Base-by-base conservation (phyloP, 2,113 vertebrate species). In the Xiphias gladius region DNA sequence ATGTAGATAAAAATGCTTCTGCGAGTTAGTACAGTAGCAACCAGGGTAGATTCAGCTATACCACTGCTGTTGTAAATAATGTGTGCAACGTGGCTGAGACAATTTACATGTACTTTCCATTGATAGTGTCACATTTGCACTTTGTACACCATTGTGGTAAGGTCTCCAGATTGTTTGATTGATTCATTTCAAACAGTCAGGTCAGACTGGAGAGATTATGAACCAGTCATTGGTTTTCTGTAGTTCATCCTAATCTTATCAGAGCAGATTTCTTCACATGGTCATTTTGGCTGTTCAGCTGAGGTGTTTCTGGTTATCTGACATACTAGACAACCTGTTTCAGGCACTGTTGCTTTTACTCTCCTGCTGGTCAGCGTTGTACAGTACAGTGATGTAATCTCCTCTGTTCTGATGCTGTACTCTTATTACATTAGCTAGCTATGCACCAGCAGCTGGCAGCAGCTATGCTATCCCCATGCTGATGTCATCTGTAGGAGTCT, bases 401-500 rank as follows among this genome's bases (percentile, higher is more conserved):
- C 48, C 50, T 39, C 57, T 67, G 62, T 58, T 50, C 54, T 55
- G 48, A 54, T 69, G 69, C 70, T 79, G 54, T 62, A 37, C 68
- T 84, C 66, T 66, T 62, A 84, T 92, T 89, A 84, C 64, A 91
- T 89, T 83, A 92, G 73, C 81, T 35, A 63, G 76, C 69, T 35
- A 1, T 30, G 76, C 83, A 65, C 73, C 11, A 54, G 82, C 76
- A 57, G 70, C 17, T 52, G 83, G 82, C 76, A 57, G 70, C 17
- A 55, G 83, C 82, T 41, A 48, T 82, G 37, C 55, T 80, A 26
- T 16, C 80, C 64, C 43, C 43, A 13, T 86, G 82, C 80, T 91
- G 91, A 93, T 86, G 86, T 94, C 88, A 92, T 94, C 77, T 83
- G 61, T 61, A 64, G 84, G 62, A 87, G 68, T 73, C 73, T 82